Evolutionary conservation across 1,140 invertebrate species (phyloP).

Genomic region (Drosophila lini): DNA sequence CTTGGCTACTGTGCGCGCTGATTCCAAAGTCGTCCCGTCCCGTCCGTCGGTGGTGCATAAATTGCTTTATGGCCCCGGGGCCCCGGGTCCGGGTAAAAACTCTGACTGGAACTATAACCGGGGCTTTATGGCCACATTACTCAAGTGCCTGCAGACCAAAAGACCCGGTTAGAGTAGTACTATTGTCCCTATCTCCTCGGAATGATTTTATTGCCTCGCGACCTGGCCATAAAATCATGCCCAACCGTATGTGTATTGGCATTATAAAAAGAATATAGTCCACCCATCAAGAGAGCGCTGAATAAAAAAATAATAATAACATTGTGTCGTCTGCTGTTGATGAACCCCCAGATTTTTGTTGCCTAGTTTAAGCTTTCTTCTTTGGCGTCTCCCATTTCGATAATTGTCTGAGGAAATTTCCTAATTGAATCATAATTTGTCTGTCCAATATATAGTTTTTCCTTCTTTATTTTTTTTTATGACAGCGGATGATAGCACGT

Average conservation of each 20-base stretch:
- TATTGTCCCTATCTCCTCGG: slow-evolving; percentile 30
- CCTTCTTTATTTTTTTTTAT: slow-evolving; percentile 38
- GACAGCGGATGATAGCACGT: slow-evolving; percentile 67
- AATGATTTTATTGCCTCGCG: slow-evolving; percentile 70
- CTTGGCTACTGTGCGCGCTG: slow-evolving; percentile 73
- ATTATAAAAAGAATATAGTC: slow-evolving; percentile 71
- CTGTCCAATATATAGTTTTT: neutral
- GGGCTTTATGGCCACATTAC: slow-evolving; percentile 79
- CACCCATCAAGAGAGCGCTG: slow-evolving; percentile 35
- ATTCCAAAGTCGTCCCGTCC: slow-evolving; percentile 63
- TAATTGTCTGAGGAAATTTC: slow-evolving; percentile 73
- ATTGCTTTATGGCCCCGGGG: slow-evolving; percentile 69
- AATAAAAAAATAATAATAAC: slow-evolving; percentile 5
- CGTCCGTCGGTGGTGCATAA: slow-evolving; percentile 66
- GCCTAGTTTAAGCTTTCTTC: slow-evolving; percentile 51
- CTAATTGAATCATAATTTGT: slow-evolving; percentile 78
- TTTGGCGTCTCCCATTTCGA: slow-evolving; percentile 56
- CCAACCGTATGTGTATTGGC: slow-evolving; percentile 66
- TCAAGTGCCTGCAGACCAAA: slow-evolving; percentile 69
- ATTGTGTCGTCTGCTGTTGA: slow-evolving; percentile 35
- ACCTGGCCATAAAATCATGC: slow-evolving; percentile 70
- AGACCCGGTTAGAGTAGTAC: slow-evolving; percentile 17
- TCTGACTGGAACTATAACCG: slow-evolving; percentile 33
- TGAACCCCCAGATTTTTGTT: slow-evolving; percentile 60
- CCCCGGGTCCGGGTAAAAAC: slow-evolving; percentile 31